Percentiles rank a stretch among this genome's conserved stretches.
Evolutionary conservation across 37 sponge, comb jelly and placozoan genomes (phyloP).

Genomic region (Chondrilla cf. caribensis): DNA sequence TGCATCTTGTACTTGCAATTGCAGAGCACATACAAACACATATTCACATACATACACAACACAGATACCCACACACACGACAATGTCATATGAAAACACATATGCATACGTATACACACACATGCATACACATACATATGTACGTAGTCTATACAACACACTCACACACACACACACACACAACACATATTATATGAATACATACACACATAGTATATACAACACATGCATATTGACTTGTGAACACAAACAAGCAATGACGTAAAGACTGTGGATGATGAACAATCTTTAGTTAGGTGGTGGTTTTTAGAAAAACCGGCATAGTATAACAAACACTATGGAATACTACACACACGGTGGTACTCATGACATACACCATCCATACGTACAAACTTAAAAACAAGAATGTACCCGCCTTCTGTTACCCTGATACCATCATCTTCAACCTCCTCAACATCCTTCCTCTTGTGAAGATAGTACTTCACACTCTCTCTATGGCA

Average conservation of each 20-base stretch:
- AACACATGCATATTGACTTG: conserved; percentile 4
- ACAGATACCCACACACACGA: conserved; percentile 4
- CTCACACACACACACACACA: conserved; percentile 26
- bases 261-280: no score
- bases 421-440: background rate
- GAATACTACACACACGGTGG: background rate
- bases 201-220: background rate
- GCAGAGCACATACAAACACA: conserved; percentile 28
- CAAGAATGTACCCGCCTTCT: conserved; percentile 8
- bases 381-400: conserved; percentile 26
- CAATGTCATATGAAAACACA: background rate
- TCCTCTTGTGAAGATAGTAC: conserved; percentile 23
- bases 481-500: conserved; percentile 1
- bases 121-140: no score
- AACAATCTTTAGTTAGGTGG: no score
- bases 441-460: conserved; percentile 1
- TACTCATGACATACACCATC: conserved; percentile 25
- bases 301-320: no score
- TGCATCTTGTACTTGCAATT: background rate
- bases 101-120: background rate
- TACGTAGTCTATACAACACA: no score
- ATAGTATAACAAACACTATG: no score
- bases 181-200: background rate
- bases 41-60: conserved; percentile 28
- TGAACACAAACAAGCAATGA: no score